Percentiles rank a stretch among this genome's conserved stretches.
Conservation (phyloP, 2,113 vertebrate species). For the Galeopterus variegatus region DNA sequence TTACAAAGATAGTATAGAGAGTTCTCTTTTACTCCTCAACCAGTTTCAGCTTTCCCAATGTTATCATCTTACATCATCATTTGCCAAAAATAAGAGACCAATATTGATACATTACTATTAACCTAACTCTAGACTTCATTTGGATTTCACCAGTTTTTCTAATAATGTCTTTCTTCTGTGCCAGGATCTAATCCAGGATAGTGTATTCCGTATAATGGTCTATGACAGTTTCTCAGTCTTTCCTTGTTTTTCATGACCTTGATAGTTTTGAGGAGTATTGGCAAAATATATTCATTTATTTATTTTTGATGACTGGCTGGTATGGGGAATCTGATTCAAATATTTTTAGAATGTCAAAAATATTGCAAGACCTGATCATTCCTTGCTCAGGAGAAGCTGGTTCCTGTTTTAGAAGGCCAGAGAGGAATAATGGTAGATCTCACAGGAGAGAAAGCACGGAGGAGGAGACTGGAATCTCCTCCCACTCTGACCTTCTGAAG, state of each 20-base stretch:
- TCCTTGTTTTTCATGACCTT: slow-evolving; percentile 7
- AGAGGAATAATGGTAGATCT: neutral
- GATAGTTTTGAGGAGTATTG: neutral
- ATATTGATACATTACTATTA: neutral
- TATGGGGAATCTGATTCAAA: neutral
- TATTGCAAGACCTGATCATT: neutral
- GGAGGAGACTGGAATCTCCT: neutral
- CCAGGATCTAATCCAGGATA: neutral
- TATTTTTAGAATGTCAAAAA: neutral
- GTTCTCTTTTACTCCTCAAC: neutral
- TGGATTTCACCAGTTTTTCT: slow-evolving; percentile 20
- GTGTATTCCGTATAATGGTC: neutral
- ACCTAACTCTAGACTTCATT: neutral
- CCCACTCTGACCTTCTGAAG: neutral
- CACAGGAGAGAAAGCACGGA: neutral
- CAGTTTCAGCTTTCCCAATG: neutral
- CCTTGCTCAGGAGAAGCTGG: neutral
- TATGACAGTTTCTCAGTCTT: slow-evolving; percentile 16
- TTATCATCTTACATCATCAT: neutral
- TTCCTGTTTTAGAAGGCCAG: neutral
- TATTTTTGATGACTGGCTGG: too few species aligned
- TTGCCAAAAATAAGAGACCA: slow-evolving; percentile 21
- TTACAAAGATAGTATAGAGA: neutral
- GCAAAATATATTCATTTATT: too few species aligned
- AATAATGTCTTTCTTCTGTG: neutral